phyloP scores from a whole-genome alignment of 2,113 vertebrate species.

The Pogonocichla stellata region DNA sequence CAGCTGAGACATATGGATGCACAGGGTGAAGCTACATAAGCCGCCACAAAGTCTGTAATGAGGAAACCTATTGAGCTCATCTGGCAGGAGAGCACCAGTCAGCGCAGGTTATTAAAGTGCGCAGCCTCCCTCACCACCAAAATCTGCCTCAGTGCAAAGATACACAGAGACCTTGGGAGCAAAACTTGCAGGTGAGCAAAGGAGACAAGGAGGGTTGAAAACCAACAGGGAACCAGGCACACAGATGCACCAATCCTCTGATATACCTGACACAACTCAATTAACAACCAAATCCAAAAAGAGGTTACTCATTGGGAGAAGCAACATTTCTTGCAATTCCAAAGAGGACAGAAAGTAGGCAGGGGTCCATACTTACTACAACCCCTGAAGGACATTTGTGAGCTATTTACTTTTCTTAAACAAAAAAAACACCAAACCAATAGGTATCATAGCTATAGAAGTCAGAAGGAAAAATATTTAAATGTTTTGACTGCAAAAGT shows the following conservation, averaged over 20 bases:
- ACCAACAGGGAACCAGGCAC: background rate
- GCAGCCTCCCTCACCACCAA: accelerated
- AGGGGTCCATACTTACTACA: background rate
- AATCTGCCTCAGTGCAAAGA: background rate
- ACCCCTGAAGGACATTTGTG: background rate
- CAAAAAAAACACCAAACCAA: accelerated
- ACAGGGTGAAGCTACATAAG: background rate
- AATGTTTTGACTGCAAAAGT: background rate
- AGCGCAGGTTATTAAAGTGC: background rate
- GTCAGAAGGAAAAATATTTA: background rate
- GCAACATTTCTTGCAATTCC: background rate
- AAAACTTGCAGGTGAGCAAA: background rate
- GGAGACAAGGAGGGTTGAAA: background rate
- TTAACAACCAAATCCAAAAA: background rate
- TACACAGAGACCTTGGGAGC: background rate
- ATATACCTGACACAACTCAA: background rate
- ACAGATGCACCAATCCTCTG: background rate
- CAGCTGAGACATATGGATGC: slow-evolving; percentile 51
- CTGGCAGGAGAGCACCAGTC: background rate
- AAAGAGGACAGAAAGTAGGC: background rate
- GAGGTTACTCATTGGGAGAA: background rate
- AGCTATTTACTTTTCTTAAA: background rate
- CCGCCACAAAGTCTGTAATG: slow-evolving; percentile 4
- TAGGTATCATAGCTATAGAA: background rate
- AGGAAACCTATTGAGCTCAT: slow-evolving; percentile 21